Base-by-base conservation (phyloP, 2,113 vertebrate genomes). In the Cochlearius cochlearius region DNA sequence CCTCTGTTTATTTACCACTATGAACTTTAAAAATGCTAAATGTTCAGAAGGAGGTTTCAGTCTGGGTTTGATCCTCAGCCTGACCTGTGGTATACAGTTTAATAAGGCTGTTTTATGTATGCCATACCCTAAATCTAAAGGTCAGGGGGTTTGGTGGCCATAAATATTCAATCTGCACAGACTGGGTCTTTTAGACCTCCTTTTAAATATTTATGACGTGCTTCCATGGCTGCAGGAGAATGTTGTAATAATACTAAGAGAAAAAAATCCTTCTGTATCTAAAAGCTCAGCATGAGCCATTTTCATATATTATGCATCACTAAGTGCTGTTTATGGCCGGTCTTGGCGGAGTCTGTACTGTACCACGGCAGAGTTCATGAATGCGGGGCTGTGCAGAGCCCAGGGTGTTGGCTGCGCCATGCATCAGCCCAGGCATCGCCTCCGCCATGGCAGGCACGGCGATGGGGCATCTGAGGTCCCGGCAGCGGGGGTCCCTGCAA, bases 161-260 rank as follows among this genome's bases (percentile, higher is more conserved):
- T 90, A 86, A 96, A 83, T 88, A 86, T 88, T 94, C 76, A 67
- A 34, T 73, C 38, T 5, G 3, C 86, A 19, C 75, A 66, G 59
- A 82, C 23, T 34, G 84, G 80, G 76, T 67, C 71, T 66, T 71
- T 90, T 69, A 87, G 92, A 88, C 34, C 52, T 88, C 23, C 56
- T 87, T 85, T 97, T 92, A 68, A 96, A 96, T 93, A 96, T 96
- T 97, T 76, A 96, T 90, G 73, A 38, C 0, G 39, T 52, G 38
- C 90, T 94, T 78, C 78, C 59, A 56, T 25, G 77, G 60, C 81
- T 92, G 79, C 77, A 69, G 86, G 77, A 94, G 67, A 90, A 90
- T 34, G 67, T 68, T 59, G 21, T 83, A 81, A 79, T 39, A 82
- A 52, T 81, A 71, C 55, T 41, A 59, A 82, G 23, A 58, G 47